Base-by-base conservation (phyloP, 2,888 invertebrate species). In the Hermaeophaga mercurialis region DNA sequence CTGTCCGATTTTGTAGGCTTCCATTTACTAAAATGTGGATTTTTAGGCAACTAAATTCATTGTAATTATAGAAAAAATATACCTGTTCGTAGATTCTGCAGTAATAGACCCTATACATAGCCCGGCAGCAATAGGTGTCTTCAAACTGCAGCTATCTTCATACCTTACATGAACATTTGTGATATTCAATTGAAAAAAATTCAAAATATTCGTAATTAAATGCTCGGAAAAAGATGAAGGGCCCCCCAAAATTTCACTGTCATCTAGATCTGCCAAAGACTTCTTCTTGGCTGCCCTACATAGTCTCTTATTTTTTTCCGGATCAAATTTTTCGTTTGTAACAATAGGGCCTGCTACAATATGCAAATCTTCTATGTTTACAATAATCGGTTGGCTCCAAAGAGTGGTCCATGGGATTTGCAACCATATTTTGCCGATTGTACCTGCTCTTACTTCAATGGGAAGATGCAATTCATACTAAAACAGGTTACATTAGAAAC, bases 391-490 rank as follows among this genome's bases (percentile, higher is more conserved):
- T 66, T 89, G 86, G 3, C 84, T 84, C 80, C 87, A 89, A 19
- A 91, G 80, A 11, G 86, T 85, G 2, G 86, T 82, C 91, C 91
- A 91, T 58, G 91, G 91, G 71, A 92, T 90, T 73, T 86, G 85
- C 6, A 89, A 78, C 68, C 82, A 83, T 65, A 89, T 82, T 77
- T 86, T 86, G 64, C 91, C 91, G 56, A 92, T 86, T 6, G 88
- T 85, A 12, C 91, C 92, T 52, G 87, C 87, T 77, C 89, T 89
- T 9, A 92, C 90, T 78, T 90, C 89, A 62, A 92, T 87, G 0
- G 92, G 91, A 43, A 91, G 79, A 69, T 90, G 87, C 28, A 92
- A 79, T 75, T 90, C 90, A 68, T 88, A 89, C 92, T 92, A 80
- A 28, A 83, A 84, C 18, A 41, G 14, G n/a, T n/a, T n/a, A n/a